Conservation (phyloP, 2,113 vertebrate species). For the Columba livia region DNA sequence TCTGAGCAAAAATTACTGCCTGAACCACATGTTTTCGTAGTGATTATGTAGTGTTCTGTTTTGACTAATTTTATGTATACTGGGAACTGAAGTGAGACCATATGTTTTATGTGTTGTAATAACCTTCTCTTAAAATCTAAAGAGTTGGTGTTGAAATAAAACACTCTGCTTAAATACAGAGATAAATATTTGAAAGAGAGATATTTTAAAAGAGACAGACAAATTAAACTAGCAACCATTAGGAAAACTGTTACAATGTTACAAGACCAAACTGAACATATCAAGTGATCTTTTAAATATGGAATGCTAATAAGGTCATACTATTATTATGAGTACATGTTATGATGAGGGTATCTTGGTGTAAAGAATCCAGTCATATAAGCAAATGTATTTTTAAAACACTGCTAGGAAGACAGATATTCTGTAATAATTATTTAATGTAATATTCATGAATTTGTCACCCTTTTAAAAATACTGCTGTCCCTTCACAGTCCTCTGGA, state of each 20-base stretch:
- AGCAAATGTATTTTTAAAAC: background rate
- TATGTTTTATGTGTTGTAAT: slow-evolving; percentile 50
- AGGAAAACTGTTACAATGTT: background rate
- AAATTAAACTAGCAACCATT: slow-evolving; percentile 31
- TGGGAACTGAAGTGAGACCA: background rate
- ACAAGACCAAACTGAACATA: background rate
- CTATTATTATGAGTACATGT: background rate
- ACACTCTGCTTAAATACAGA: background rate
- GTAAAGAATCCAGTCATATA: background rate
- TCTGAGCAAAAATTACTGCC: slow-evolving; percentile 51
- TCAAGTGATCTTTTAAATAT: slow-evolving; percentile 8
- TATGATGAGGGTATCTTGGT: background rate
- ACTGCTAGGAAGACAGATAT: background rate
- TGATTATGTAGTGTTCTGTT: slow-evolving; percentile 7
- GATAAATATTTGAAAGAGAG: slow-evolving; percentile 33
- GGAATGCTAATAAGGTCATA: background rate
- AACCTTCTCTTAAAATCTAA: slow-evolving; percentile 10
- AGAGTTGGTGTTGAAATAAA: background rate
- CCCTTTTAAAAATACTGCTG: background rate
- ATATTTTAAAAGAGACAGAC: slow-evolving; percentile 25
- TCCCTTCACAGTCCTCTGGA: background rate
- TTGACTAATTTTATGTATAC: slow-evolving; percentile 19
- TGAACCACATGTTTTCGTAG: slow-evolving; percentile 37
- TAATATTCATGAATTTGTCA: background rate
- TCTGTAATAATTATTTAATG: background rate